A percentile compares a stretch with the other conserved stretches of the same genome.
Conservation (phyloP, 1,140 invertebrate genomes). For the Euglossa dilemma region DNA sequence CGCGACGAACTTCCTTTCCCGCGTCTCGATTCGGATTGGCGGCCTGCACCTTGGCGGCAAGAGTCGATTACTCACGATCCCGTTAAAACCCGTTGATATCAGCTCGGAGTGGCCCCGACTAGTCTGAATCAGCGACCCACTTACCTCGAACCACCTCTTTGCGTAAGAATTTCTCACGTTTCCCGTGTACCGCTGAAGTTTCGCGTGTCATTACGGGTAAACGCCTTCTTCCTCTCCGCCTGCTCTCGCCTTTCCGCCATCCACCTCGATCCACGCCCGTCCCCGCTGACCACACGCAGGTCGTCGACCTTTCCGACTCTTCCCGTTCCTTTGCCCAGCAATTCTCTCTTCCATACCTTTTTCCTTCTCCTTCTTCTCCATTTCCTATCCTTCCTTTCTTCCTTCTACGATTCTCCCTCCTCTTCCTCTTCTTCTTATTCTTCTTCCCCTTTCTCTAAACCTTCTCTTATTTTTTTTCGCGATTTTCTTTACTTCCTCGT, state of each 20-base stretch:
- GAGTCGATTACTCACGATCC: constrained; percentile 79
- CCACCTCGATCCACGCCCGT: neutral
- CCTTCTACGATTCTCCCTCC: neutral
- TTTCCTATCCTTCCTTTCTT: neutral
- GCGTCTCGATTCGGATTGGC: constrained; percentile 9
- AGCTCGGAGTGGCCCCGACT: constrained; percentile 47
- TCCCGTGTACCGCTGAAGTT: constrained; percentile 33
- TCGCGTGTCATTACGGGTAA: constrained; percentile 53
- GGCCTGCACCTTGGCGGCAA: constrained; percentile 50
- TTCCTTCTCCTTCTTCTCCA: neutral
- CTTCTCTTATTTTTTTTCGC: no score
- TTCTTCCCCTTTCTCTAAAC: no score
- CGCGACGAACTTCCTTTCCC: neutral
- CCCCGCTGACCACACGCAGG: constrained; percentile 26
- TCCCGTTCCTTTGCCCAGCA: constrained; percentile 4
- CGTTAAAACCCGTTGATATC: constrained; percentile 75
- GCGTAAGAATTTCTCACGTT: constrained; percentile 52
- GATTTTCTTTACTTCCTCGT: no score
- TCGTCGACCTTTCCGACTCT: constrained; percentile 23
- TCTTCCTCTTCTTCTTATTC: neutral
- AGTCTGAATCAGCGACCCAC: constrained; percentile 71
- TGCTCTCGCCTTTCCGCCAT: neutral
- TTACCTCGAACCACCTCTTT: constrained; percentile 61
- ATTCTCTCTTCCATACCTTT: neutral
- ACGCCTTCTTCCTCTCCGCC: constrained; percentile 37